Evolutionary conservation across 1,140 invertebrate genomes (phyloP).

Genomic region (Plectrocnemia conspersa): DNA sequence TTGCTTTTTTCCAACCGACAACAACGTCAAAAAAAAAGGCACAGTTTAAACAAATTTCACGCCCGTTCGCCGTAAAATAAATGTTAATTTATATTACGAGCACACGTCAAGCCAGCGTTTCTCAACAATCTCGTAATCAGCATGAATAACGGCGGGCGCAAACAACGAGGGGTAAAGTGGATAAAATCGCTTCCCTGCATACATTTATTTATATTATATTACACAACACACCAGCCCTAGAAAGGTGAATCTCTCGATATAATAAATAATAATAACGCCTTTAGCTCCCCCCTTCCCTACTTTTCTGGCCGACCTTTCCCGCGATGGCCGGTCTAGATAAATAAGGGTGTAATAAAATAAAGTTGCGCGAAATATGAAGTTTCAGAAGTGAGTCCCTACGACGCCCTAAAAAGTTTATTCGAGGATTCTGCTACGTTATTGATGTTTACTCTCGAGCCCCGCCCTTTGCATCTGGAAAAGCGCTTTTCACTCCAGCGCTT

Average conservation of each 20-base stretch:
- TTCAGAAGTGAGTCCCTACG: slow-evolving; percentile 10
- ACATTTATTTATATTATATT: no score
- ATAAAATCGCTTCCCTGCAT: no score
- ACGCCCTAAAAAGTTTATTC: slow-evolving; percentile 20
- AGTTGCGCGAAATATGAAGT: slow-evolving; percentile 23
- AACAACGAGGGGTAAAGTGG: not conserved
- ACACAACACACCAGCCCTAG: no score
- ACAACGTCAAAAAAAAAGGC: no score
- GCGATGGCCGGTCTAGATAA: slow-evolving; percentile 15
- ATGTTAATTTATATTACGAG: no score
- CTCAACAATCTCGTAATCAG: not conserved
- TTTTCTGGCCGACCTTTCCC: not conserved
- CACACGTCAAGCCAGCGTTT: no score
- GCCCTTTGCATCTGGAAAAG: no score
- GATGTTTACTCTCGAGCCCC: slow-evolving; percentile 17
- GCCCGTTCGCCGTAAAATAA: no score
- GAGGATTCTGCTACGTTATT: slow-evolving; percentile 14
- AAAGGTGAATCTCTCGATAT: slow-evolving; percentile 14
- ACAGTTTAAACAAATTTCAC: no score
- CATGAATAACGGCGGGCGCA: not conserved
- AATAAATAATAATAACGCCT: slow-evolving; percentile 15
- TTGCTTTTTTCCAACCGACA: no score
- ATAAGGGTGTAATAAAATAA: slow-evolving; percentile 25
- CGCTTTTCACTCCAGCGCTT: not conserved
- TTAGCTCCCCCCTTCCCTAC: no score